Conservation (phyloP, 64 coral and sea anemone species). For the Pachyseris speciosa region DNA sequence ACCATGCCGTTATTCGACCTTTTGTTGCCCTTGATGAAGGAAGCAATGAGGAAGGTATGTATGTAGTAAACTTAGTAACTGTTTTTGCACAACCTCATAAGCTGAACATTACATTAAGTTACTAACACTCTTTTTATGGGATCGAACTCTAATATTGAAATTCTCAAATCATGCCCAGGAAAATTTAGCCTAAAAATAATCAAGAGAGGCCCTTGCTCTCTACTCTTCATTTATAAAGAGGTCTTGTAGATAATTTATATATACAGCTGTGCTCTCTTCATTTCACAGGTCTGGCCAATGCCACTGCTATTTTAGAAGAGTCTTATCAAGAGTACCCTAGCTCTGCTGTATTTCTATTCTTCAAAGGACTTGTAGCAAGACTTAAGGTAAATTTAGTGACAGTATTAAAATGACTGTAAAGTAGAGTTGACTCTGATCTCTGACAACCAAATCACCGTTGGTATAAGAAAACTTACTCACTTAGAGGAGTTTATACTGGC, state of each 20-base stretch:
- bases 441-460: too few relatives aligned
- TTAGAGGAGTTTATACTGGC: too few relatives aligned
- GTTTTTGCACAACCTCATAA: too few relatives aligned
- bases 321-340: conserved; percentile 85
- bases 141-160: too few relatives aligned
- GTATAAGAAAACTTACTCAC: too few relatives aligned
- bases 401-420: not conserved
- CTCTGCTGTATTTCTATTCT: conserved; percentile 93
- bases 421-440: too few relatives aligned
- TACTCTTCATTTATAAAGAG: not conserved
- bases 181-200: too few relatives aligned
- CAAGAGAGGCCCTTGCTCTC: not conserved
- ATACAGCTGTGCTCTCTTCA: not conserved
- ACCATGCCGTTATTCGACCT: conserved; percentile 92
- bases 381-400: conserved; percentile 61
- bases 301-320: conserved; percentile 87
- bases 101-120: too few relatives aligned
- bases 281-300: conserved; percentile 72
- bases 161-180: too few relatives aligned
- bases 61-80: not conserved
- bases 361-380: conserved; percentile 93
- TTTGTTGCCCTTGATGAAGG: conserved; percentile 96
- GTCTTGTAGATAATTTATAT: not conserved
- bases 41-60: conserved; percentile 88
- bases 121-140: too few relatives aligned